These are phyloP conservation scores for Sandelia bainsii DNA, from an alignment of 2,797 vertebrate species.

Conservation along the genomic window DNA sequence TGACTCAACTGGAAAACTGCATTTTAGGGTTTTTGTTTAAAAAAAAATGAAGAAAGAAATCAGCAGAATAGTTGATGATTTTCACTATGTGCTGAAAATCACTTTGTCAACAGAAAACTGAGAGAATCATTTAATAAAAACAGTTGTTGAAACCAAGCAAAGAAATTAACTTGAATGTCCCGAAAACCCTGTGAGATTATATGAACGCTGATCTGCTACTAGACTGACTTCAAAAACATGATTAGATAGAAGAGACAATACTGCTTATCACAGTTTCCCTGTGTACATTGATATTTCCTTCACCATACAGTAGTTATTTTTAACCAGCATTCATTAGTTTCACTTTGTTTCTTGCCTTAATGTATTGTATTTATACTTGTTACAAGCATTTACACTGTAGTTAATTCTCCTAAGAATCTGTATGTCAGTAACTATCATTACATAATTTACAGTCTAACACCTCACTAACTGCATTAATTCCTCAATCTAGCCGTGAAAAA, in stretches of 20 bases:
- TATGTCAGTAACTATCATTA: neutral
- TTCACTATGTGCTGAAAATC: neutral
- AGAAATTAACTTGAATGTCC: neutral
- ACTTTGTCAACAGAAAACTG: neutral
- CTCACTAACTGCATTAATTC: too few species aligned
- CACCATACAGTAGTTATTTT: neutral
- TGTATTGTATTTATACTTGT: neutral
- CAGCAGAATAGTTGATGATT: slow-evolving; percentile 1
- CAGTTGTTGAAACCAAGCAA: neutral
- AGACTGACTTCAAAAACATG: neutral
- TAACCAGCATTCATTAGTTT: neutral
- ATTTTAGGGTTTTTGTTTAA: neutral
- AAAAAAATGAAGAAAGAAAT: neutral
- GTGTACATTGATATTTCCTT: neutral
- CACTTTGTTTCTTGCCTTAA: neutral
- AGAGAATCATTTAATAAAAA: neutral
- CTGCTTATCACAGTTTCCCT: neutral
- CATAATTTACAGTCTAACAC: too few species aligned
- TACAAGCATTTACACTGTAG: neutral
- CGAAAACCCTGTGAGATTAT: slow-evolving; percentile 1
- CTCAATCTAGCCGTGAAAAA: too few species aligned
- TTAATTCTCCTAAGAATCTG: neutral
- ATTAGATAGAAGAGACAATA: slow-evolving; percentile 10
- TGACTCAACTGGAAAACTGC: neutral
- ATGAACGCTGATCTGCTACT: neutral